Evolutionary conservation across 1,140 invertebrate genomes (phyloP).

Genomic region (Chlorops oryzae): DNA sequence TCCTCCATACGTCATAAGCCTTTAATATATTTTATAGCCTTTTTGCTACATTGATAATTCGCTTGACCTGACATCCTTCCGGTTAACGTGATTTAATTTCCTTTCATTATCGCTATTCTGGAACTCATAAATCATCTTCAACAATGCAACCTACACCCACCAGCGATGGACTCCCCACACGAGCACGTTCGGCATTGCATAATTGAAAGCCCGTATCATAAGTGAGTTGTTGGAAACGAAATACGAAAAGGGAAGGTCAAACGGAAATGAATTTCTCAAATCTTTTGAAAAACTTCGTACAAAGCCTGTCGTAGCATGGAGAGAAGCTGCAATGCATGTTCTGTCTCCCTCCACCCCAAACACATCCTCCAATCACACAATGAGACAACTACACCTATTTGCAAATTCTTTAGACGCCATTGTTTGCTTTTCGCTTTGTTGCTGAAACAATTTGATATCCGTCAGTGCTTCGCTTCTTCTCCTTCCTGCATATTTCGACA

Average conservation of each 20-base stretch:
- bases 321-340: background rate
- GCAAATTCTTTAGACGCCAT: conserved; percentile 1
- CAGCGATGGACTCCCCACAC: no score
- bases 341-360: background rate
- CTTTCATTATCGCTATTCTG: conserved; percentile 45
- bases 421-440: conserved; percentile 37
- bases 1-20: no score
- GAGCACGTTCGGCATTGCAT: no score
- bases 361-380: background rate
- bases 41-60: no score
- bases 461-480: no score
- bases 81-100: conserved; percentile 46
- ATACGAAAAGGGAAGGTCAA: no score
- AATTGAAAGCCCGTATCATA: no score
- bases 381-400: background rate
- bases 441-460: conserved; percentile 44
- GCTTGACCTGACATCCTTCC: conserved; percentile 45
- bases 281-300: background rate
- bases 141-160: conserved; percentile 22
- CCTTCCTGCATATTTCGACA: no score
- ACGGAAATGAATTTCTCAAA: background rate
- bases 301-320: background rate
- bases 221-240: no score
- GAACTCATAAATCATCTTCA: conserved; percentile 44
- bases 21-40: no score